phyloP scores from a whole-genome alignment of 2,888 invertebrate genomes.

The Conistra vaccinii region DNA sequence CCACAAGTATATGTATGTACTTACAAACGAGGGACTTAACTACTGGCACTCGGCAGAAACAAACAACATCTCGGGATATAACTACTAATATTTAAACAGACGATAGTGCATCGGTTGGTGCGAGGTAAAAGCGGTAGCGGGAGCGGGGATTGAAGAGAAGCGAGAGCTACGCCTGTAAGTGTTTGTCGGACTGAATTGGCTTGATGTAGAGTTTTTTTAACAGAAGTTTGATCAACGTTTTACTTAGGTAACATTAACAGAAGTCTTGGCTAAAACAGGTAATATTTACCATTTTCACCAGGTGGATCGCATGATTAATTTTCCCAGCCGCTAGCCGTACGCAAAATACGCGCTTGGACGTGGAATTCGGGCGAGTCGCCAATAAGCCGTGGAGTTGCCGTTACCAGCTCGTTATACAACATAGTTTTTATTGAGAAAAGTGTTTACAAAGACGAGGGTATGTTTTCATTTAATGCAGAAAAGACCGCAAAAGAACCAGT shows the following conservation, averaged over 20 bases:
- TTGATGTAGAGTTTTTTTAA: not conserved
- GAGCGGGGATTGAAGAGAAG: conserved; percentile 13
- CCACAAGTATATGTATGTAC: conserved; percentile 69
- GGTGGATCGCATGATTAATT: not conserved
- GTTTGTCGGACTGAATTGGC: not conserved
- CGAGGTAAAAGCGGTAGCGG: conserved; percentile 37
- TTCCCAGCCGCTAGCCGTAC: not conserved
- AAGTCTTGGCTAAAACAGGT: not conserved
- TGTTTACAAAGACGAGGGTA: not conserved
- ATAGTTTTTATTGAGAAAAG: not conserved
- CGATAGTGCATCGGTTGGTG: conserved; percentile 59
- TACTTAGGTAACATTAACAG: not conserved
- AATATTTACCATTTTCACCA: not conserved
- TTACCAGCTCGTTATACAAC: not conserved
- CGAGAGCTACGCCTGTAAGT: not conserved
- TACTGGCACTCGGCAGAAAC: conserved; percentile 75
- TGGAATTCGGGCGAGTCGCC: too few species aligned
- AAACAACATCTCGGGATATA: conserved; percentile 79
- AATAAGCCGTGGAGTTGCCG: too few species aligned
- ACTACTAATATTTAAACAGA: conserved; percentile 82
- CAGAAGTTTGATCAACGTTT: not conserved
- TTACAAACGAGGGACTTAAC: conserved; percentile 73
- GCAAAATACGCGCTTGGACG: not conserved
- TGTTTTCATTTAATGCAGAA: not conserved
- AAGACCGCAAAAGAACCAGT: too few species aligned